phyloP scores from a whole-genome alignment of 2,113 vertebrate genomes.

The Redunca redunca region DNA sequence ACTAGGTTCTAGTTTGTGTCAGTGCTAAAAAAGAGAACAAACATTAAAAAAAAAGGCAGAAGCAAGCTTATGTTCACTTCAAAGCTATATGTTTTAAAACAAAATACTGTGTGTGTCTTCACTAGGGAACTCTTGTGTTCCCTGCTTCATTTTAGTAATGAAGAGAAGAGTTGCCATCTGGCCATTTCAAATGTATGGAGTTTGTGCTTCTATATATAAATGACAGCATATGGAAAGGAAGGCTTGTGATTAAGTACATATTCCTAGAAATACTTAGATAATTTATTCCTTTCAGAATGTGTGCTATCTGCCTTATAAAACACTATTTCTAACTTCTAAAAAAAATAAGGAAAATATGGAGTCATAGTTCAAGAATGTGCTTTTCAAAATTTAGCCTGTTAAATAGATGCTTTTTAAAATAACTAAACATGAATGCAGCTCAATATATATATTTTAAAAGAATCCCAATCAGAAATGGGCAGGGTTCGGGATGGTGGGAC shows the following conservation, averaged over 20 bases:
- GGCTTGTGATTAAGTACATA: neutral
- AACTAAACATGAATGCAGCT: neutral
- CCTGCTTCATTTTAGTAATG: slow-evolving; percentile 33
- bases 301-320: neutral
- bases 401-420: neutral
- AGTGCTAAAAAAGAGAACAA: neutral
- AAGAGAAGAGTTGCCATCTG: slow-evolving; percentile 36
- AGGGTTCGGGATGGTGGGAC: neutral
- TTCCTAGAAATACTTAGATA: slow-evolving; percentile 37
- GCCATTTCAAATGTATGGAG: slow-evolving; percentile 23
- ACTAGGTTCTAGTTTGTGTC: neutral
- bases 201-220: slow-evolving; percentile 48
- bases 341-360: neutral
- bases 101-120: slow-evolving; percentile 33
- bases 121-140: neutral
- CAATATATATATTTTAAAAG: neutral
- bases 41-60: neutral
- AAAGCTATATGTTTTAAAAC: slow-evolving; percentile 51
- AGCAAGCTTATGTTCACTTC: slow-evolving; percentile 12
- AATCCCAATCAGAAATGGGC: neutral
- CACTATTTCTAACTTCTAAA: neutral
- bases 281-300: neutral
- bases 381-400: neutral
- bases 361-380: neutral
- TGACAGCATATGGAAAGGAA: neutral